phyloP scores from a whole-genome alignment of 2,888 invertebrate species.

The Lamproptera curius region DNA sequence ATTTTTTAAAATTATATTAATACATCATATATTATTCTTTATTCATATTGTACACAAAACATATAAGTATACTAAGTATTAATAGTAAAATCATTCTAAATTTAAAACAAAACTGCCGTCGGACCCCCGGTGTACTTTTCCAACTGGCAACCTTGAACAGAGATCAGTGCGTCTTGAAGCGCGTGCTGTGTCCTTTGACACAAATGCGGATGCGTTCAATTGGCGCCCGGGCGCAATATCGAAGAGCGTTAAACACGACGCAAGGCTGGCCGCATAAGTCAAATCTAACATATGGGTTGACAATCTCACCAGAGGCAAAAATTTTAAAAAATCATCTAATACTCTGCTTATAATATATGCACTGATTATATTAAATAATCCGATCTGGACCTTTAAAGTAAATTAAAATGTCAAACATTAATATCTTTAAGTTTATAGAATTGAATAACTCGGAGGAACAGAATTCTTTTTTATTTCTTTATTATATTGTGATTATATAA shows the following conservation, averaged over 20 bases:
- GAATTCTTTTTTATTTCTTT: too few relatives aligned
- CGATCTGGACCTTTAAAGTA: too few relatives aligned
- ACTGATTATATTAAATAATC: too few relatives aligned
- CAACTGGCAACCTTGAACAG: constrained; percentile 56
- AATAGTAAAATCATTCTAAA: background rate
- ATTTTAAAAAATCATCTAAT: too few relatives aligned
- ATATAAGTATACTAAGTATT: background rate
- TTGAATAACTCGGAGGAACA: too few relatives aligned
- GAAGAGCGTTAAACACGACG: constrained; percentile 71
- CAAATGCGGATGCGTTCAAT: constrained; percentile 76
- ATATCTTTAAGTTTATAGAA: too few relatives aligned
- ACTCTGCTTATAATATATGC: too few relatives aligned
- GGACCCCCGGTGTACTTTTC: constrained; percentile 22
- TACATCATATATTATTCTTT: too few relatives aligned
- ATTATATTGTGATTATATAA: too few relatives aligned
- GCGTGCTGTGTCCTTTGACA: constrained; percentile 70
- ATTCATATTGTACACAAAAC: background rate
- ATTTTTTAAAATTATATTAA: too few relatives aligned
- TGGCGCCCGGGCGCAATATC: constrained; percentile 62
- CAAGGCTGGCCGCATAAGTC: constrained; percentile 47
- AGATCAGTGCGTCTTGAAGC: constrained; percentile 67
- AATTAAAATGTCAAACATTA: too few relatives aligned
- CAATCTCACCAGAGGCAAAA: too few relatives aligned
- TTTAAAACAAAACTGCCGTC: constrained; percentile 6
- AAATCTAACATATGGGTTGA: constrained; percentile 7